These are phyloP conservation scores for Drosophila novamexicana DNA, from an alignment of 1,140 invertebrate species.

Conservation along the genomic window DNA sequence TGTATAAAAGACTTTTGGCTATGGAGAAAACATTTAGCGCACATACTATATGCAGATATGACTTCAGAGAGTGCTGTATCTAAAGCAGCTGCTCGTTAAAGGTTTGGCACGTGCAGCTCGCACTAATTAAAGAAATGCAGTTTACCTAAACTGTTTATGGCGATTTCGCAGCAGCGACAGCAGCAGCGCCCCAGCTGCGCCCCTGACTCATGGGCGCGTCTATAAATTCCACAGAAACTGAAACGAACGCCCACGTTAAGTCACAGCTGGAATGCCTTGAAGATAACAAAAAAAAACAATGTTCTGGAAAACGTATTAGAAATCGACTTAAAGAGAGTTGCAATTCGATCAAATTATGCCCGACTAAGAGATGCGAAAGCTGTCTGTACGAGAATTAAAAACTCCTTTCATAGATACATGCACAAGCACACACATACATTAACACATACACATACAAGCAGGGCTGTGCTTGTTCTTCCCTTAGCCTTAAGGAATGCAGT, in stretches of 20 bases:
- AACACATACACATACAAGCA: too few relatives aligned
- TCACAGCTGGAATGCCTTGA: constrained; percentile 3
- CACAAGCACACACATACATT: too few relatives aligned
- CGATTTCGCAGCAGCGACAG: not conserved
- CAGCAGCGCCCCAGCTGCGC: not conserved
- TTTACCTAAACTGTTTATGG: constrained; percentile 3
- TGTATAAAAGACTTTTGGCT: too few relatives aligned
- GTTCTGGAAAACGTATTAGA: too few relatives aligned
- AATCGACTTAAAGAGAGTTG: not conserved
- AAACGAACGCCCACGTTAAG: not conserved
- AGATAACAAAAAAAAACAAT: not conserved
- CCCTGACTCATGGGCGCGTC: constrained; percentile 9
- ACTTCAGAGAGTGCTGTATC: not conserved
- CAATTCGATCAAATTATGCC: not conserved
- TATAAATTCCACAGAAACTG: constrained; percentile 6
- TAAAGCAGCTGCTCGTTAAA: constrained; percentile 1
- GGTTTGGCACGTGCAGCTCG: constrained; percentile 9
- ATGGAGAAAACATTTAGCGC: too few relatives aligned
- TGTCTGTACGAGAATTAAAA: too few relatives aligned
- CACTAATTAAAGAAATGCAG: constrained; percentile 12
- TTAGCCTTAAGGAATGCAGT: too few relatives aligned
- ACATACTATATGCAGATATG: constrained; percentile 4
- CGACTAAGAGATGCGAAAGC: too few relatives aligned
- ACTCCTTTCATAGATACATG: too few relatives aligned
- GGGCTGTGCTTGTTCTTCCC: too few relatives aligned